Base-by-base conservation (phyloP, 2,113 vertebrate genomes). In the Phyllopteryx taeniolatus region DNA sequence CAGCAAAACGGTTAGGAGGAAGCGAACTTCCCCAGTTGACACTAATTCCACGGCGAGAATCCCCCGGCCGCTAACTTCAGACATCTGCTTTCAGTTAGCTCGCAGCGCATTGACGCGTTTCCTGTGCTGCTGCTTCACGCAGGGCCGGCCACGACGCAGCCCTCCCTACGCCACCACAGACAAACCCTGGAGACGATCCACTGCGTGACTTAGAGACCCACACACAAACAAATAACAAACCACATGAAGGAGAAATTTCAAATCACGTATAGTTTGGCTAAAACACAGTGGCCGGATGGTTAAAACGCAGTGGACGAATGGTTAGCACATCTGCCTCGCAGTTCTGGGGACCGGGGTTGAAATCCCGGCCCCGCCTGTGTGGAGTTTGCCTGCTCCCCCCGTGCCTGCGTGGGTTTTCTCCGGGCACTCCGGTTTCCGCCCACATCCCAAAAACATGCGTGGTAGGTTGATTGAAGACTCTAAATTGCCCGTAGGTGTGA, bases 81-180 rank as follows among this genome's bases (percentile, higher is more conserved):
- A 93, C 94, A 94, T 94, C 94, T 95, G 94, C 82, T 93, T 92
- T 90, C 80, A 90, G 86, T 94, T 92, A 89, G 79, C 80, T 85
- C 73, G 83, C 70, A 92, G 90, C 84, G 76, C 92, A 86, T 66
- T 95, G 94, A 94, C 92, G 92, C 57, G 92, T 87, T 96, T 95
- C 95, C 94, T 94, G 91, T 85, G 88, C 88, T 87, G 88, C 85
- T 83, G 77, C 85, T 84, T 84, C 83, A 88, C 83, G 75, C 84
- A 84, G 79, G 77, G 81, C 66, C 31, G 70, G 86, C 86, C 77
- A 83, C 82, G 76, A 76, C 61, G 68, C 86, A 82, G 79, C 83
- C 79, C 81, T 81, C 79, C 73, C 84, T 86, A 75, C 68, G 54
- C 85, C 78, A 83, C 74, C 72, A 76, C 73, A 89, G 90, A 90